Evolutionary conservation across 2,888 invertebrate genomes (phyloP).

Genomic region (Thumatha senex): DNA sequence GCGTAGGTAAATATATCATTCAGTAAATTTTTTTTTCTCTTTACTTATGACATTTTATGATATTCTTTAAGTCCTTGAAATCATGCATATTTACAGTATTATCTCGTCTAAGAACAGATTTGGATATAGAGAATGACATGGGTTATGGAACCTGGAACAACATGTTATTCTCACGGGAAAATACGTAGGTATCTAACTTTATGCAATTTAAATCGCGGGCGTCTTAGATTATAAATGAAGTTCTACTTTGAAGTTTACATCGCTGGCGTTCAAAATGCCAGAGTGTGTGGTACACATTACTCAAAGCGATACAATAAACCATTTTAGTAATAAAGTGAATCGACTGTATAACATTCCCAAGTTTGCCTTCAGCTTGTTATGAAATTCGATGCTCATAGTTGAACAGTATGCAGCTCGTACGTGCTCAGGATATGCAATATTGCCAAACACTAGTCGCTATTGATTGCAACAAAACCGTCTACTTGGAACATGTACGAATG

Average conservation of each 20-base stretch:
- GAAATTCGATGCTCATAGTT: conserved; percentile 26
- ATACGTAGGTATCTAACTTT: no score
- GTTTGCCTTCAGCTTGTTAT: conserved; percentile 19
- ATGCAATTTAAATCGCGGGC: neutral
- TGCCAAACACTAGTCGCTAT: conserved; percentile 13
- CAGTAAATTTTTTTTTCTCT: no score
- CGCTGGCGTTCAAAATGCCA: neutral
- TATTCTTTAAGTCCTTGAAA: no score
- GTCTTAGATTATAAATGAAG: neutral
- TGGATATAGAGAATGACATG: no score
- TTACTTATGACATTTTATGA: no score
- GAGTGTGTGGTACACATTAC: neutral
- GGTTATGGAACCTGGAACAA: no score
- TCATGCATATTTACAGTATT: no score
- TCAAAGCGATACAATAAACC: neutral
- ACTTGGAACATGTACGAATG: conserved; percentile 3
- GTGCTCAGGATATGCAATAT: conserved; percentile 32
- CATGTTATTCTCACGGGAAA: no score
- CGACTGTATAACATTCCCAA: conserved; percentile 6
- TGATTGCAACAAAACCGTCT: conserved; percentile 16
- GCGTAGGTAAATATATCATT: no score
- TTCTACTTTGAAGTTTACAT: neutral
- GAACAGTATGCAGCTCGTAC: conserved; percentile 11
- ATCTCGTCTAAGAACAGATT: no score
- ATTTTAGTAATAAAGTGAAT: neutral